Percentiles rank a stretch among this genome's conserved stretches.
Evolutionary conservation across 2,888 invertebrate genomes (phyloP).

Genomic region (Lycocerus yunnanus): DNA sequence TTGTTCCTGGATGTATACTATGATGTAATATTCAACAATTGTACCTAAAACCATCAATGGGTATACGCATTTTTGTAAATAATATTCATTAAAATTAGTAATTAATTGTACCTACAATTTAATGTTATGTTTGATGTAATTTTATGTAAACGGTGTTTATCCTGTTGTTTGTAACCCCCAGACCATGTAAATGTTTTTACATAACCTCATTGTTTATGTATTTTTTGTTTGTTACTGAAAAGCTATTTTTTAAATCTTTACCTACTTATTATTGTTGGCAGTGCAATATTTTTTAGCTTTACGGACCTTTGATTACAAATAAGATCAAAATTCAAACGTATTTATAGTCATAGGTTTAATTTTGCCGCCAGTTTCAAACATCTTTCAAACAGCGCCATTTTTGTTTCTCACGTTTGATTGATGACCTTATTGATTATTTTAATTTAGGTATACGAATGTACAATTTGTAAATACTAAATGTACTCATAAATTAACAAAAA

Average conservation of each 20-base stretch:
- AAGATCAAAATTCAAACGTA: neutral
- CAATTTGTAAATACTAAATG: neutral
- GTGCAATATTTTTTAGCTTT: conserved; percentile 26
- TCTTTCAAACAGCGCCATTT: neutral
- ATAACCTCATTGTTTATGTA: conserved; percentile 1
- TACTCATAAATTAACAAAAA: neutral
- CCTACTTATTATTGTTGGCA: neutral
- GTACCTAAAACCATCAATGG: neutral
- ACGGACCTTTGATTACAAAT: conserved; percentile 28
- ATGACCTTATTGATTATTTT: neutral
- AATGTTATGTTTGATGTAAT: conserved; percentile 33
- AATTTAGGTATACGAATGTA: neutral
- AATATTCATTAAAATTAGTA: conserved; percentile 14
- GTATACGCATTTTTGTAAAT: conserved; percentile 28
- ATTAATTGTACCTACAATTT: conserved; percentile 18
- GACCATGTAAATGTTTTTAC: conserved; percentile 11
- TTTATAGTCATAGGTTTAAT: neutral
- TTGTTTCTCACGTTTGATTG: neutral
- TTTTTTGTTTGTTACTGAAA: neutral
- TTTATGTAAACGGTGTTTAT: conserved; percentile 29
- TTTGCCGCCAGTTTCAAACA: neutral
- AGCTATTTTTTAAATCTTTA: neutral
- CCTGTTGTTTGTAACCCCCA: conserved; percentile 24
- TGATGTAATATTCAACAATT: conserved; percentile 7
- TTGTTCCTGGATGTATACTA: conserved; percentile 50